These are phyloP conservation scores for Zeuzera pyrina DNA, from an alignment of 2,888 invertebrate species.

Conservation along the genomic window DNA sequence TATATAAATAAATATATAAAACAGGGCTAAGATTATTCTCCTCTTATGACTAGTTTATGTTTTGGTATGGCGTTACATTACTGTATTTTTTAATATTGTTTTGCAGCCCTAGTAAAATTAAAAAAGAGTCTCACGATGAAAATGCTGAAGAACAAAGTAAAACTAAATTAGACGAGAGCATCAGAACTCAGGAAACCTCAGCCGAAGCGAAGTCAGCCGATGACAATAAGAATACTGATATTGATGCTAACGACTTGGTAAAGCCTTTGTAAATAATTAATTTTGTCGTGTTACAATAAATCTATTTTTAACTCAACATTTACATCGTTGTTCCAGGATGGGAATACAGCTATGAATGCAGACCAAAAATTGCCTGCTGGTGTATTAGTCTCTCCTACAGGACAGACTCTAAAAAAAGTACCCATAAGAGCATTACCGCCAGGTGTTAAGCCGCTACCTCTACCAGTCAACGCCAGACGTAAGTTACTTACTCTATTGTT, in stretches of 20 bases:
- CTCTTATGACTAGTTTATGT: no score
- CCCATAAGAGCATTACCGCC: conserved; percentile 53
- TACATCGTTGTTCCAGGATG: conserved; percentile 12
- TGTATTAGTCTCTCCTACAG: conserved; percentile 45
- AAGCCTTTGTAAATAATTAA: no score
- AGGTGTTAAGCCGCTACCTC: conserved; percentile 53
- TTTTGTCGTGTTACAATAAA: no score
- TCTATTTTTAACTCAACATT: no score
- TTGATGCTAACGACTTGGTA: no score
- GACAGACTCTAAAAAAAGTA: conserved; percentile 59
- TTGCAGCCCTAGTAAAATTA: not conserved
- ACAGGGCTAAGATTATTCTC: no score
- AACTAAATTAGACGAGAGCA: conserved; percentile 2
- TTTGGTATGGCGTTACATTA: no score
- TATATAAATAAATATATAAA: no score
- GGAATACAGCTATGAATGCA: conserved; percentile 8
- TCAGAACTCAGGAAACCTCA: not conserved
- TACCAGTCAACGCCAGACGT: conserved; percentile 45
- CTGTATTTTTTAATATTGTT: no score
- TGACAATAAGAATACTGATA: not conserved
- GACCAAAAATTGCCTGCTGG: conserved; percentile 8
- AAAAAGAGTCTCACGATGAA: no score
- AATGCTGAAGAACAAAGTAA: not conserved
- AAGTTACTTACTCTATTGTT: no score
- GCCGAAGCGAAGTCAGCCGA: not conserved